These are phyloP conservation scores for Lophius piscatorius DNA, from an alignment of 2,113 vertebrate species.

Conservation along the genomic window DNA sequence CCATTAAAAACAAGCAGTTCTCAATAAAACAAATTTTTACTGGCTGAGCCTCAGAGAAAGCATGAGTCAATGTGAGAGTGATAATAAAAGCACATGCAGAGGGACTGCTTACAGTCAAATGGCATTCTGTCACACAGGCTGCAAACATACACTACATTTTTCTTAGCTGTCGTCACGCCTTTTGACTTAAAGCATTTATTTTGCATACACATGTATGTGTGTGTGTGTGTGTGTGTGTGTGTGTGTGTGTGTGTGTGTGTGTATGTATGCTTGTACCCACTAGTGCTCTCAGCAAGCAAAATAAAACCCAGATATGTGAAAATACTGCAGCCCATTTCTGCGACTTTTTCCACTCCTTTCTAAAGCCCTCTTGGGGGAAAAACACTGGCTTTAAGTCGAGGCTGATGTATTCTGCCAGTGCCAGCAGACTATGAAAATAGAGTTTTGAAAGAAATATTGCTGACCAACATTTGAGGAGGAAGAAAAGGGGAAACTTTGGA, in stretches of 20 bases:
- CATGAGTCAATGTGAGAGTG: too few relatives aligned
- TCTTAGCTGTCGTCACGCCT: not conserved
- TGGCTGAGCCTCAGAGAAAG: not conserved
- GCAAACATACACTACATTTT: not conserved
- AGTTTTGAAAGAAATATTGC: not conserved
- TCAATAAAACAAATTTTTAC: slow-evolving; percentile 31
- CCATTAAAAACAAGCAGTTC: not conserved
- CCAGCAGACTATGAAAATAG: not conserved
- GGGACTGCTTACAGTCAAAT: slow-evolving; percentile 8
- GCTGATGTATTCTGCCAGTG: too few relatives aligned
- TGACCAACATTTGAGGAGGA: slow-evolving; percentile 13
- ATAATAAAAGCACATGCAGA: not conserved
- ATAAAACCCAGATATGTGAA: slow-evolving; percentile 23
- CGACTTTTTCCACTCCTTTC: not conserved
- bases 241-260: not conserved
- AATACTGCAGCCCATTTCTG: not conserved
- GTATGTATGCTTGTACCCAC: not conserved
- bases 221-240: not conserved
- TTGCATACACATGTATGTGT: not conserved
- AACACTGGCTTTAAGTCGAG: too few relatives aligned
- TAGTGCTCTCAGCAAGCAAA: slow-evolving; percentile 2
- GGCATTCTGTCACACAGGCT: slow-evolving; percentile 44
- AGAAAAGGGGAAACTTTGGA: slow-evolving; percentile 22
- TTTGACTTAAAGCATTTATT: not conserved
- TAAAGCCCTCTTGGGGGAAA: not conserved